A percentile compares a stretch with the other conserved stretches of the same genome.
Conservation (phyloP, 2,797 vertebrate genomes). For the Oceanodroma leucorhoa region DNA sequence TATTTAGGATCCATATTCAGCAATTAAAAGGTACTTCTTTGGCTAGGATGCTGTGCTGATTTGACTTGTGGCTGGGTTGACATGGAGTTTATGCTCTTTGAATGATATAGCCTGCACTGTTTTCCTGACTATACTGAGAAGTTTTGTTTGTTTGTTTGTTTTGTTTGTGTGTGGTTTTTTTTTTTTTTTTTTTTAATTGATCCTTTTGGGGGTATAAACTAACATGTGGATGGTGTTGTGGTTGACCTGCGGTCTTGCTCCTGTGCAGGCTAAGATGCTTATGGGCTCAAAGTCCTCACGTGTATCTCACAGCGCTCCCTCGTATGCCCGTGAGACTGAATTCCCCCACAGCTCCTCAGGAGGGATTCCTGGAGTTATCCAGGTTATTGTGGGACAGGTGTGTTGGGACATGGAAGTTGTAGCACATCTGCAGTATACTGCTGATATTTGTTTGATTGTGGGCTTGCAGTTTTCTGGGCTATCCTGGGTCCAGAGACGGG, state of each 20-base stretch:
- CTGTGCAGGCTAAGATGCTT: background rate
- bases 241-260: background rate
- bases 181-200: background rate
- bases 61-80: background rate
- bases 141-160: background rate
- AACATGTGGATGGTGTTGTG: background rate
- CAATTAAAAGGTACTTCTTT: background rate
- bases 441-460: background rate
- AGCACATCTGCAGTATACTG: background rate
- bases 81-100: background rate
- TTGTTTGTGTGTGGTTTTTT: too few relatives aligned
- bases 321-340: rapidly evolving
- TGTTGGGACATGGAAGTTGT: background rate
- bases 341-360: background rate
- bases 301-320: background rate
- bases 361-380: background rate
- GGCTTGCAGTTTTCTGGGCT: background rate
- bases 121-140: background rate
- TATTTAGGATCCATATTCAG: background rate
- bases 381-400: background rate
- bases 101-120: background rate
- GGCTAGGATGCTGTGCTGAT: background rate
- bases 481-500: background rate
- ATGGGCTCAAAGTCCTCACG: background rate
- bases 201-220: background rate